phyloP scores from a whole-genome alignment of 2,888 invertebrate species.

The Saturnia pavonia region DNA sequence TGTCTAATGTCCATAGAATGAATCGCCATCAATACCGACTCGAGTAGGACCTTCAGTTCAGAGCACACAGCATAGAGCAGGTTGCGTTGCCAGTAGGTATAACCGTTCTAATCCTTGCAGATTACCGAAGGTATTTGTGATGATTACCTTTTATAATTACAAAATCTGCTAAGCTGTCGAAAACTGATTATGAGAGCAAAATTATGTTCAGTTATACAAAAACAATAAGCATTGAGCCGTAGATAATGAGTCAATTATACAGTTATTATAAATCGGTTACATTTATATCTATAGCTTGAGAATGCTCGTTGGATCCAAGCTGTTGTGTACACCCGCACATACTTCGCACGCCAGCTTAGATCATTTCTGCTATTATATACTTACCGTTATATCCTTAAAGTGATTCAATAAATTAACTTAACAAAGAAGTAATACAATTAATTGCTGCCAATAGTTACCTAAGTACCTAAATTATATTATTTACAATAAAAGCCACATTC shows the following conservation, averaged over 20 bases:
- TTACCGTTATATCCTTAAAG: neutral
- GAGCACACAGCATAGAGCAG: no score
- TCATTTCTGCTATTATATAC: neutral
- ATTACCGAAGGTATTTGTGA: neutral
- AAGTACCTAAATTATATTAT: no score
- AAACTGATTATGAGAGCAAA: neutral
- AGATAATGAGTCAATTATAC: neutral
- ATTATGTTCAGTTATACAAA: neutral
- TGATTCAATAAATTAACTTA: neutral
- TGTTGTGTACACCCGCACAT: no score
- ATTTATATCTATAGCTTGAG: neutral
- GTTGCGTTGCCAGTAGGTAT: no score
- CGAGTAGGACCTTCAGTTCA: no score
- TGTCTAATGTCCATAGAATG: no score
- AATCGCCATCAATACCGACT: no score
- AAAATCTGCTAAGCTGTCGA: neutral
- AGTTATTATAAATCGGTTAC: neutral
- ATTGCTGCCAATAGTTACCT: no score
- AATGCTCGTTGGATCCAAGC: neutral
- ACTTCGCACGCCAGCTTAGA: no score
- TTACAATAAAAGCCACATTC: no score
- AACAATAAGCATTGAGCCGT: neutral
- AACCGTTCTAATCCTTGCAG: neutral
- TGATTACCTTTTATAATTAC: no score
- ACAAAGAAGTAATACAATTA: neutral